Percentiles rank a stretch among this genome's conserved stretches.
Conservation (phyloP, 2,113 vertebrate species). For the Neoarius graeffei region DNA sequence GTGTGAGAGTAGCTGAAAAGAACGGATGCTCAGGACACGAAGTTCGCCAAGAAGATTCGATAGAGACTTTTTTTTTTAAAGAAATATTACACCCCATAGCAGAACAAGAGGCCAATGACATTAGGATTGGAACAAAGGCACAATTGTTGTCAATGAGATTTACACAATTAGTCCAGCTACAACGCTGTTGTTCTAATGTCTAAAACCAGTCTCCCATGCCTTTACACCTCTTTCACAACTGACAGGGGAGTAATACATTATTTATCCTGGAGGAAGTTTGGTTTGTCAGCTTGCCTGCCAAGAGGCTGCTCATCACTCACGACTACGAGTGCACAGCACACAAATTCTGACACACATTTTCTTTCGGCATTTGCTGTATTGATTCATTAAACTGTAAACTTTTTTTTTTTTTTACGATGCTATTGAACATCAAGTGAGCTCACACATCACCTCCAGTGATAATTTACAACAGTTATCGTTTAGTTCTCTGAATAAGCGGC, state of each 20-base stretch:
- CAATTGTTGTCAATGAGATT: constrained; percentile 3
- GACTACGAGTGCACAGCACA: background rate
- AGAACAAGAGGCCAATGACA: constrained; percentile 37
- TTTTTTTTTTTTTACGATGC: background rate
- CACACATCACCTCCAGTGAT: background rate
- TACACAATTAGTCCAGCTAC: constrained; percentile 17
- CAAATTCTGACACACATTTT: background rate
- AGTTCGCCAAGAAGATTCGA: background rate
- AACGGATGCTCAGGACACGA: background rate
- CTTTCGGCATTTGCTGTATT: background rate
- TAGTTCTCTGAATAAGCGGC: background rate
- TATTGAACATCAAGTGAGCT: background rate
- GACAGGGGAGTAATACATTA: background rate
- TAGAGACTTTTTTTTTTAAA: background rate
- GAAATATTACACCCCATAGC: background rate
- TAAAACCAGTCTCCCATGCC: constrained; percentile 14
- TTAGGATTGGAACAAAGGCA: constrained; percentile 4
- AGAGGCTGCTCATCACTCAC: background rate
- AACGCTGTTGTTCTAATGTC: background rate
- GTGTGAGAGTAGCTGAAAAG: background rate
- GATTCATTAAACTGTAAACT: background rate
- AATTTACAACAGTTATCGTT: background rate
- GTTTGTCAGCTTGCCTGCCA: constrained; percentile 19
- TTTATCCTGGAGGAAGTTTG: constrained; percentile 30
- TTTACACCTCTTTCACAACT: constrained; percentile 33